A percentile compares a stretch with the other conserved stretches of the same genome.
Conservation (phyloP, 1,140 invertebrate genomes). For the Dinoponera quadriceps region DNA sequence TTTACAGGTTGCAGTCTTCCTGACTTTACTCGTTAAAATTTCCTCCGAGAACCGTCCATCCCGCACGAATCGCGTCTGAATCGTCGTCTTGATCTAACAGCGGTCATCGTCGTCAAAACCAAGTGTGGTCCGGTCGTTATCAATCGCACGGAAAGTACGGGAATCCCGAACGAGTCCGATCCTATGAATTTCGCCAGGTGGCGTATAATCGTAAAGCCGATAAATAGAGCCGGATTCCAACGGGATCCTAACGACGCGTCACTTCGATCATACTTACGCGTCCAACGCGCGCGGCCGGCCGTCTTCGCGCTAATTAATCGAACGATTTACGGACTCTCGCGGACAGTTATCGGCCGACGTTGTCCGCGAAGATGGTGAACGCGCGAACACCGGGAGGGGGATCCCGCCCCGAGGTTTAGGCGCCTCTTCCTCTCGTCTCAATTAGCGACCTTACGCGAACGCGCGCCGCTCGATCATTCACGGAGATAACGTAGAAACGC, state of each 20-base stretch:
- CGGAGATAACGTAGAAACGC: constrained; percentile 41
- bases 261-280: constrained; percentile 71
- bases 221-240: constrained; percentile 72
- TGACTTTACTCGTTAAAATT: no score
- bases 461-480: constrained; percentile 31
- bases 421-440: constrained; percentile 47
- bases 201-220: constrained; percentile 67
- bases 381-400: background rate
- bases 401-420: background rate
- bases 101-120: background rate
- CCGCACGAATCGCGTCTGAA: no score
- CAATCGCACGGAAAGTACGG: background rate
- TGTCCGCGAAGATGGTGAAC: background rate
- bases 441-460: constrained; percentile 55
- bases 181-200: constrained; percentile 63
- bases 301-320: constrained; percentile 60
- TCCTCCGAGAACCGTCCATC: no score
- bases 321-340: background rate
- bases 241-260: constrained; percentile 49
- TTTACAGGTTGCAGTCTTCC: no score
- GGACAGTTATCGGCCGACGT: constrained; percentile 19
- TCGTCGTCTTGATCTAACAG: no score
- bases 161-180: constrained; percentile 40
- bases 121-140: constrained; percentile 13
- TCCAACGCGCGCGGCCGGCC: background rate